Percentiles rank a stretch among this genome's conserved stretches.
These are phyloP conservation scores for Coptodon bakossiorum DNA, from an alignment of 2,113 vertebrate genomes.

Conservation along the genomic window DNA sequence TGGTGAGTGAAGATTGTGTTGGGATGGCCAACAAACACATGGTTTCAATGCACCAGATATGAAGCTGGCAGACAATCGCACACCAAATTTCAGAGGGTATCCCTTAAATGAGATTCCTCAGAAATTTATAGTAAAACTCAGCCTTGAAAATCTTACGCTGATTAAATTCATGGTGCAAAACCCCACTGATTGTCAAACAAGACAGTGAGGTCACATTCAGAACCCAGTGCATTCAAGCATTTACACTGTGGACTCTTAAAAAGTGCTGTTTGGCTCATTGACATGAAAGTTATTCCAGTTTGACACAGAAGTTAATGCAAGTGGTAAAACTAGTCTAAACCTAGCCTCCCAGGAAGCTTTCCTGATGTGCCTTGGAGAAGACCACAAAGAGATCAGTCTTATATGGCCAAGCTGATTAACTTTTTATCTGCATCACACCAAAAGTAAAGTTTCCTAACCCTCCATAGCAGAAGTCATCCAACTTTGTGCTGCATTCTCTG, in stretches of 20 bases:
- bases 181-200: neutral
- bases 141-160: neutral
- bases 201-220: too few species aligned
- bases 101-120: neutral
- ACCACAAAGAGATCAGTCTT: neutral
- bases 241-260: neutral
- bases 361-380: neutral
- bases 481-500: constrained; percentile 30
- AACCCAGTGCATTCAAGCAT: neutral
- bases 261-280: neutral
- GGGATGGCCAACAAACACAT: neutral
- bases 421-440: neutral
- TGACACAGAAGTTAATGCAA: neutral
- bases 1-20: neutral
- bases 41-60: neutral
- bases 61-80: neutral
- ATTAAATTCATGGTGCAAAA: neutral
- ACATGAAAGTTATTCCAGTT: neutral
- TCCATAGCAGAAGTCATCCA: constrained; percentile 53
- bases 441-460: constrained; percentile 40
- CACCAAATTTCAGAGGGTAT: neutral
- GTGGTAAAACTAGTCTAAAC: neutral
- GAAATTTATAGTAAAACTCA: neutral
- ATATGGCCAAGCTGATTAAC: neutral
- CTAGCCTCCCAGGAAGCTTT: accelerated